Evolutionary conservation across 2,113 vertebrate genomes (phyloP), one percentile per base, ranked within the genome.

Genomic region (Nothobranchius furzeri): DNA sequence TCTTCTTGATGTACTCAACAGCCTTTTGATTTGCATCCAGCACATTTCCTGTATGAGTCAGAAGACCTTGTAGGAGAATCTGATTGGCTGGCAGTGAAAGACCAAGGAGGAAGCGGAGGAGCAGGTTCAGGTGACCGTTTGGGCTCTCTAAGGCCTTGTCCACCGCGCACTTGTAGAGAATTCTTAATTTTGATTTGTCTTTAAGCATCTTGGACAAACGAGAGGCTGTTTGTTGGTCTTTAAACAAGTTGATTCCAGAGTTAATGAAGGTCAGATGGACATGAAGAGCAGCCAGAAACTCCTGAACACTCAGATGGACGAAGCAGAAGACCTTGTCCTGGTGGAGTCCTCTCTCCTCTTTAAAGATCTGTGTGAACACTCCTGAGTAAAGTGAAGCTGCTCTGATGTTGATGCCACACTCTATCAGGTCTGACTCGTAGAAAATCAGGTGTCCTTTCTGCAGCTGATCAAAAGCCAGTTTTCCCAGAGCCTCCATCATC

Each of bases 231-330:
- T 20, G 7, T 10, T 47, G 20, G 5, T 66, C 51, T 12, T 12
- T 4, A 61, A 83, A 9, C 35, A 73, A 17, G 20, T 76, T 83
- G 48, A 59, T 6, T 1, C 61, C 76, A 70, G 73, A 66, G 17
- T 51, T 76, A 24, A 36, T 55, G 58, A 79, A 83, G 0, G 56
- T 73, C 60, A 42, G 68, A 70, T 83, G 76, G 25, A 79, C 81
- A 35, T 83, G 48, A 73, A 83, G 73, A 76, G 81, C 76, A 73
- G 81, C 81, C 61, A 83, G 57, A 70, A 83, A 83, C 73, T 83
- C 81, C 45, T 83, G 81, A 57, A 83, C 52, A n/a, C 81, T 79
- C 68, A 79, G 69, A 50, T 83, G 81, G 56, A 83, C 14, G 12
- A 82, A 82, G 60, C 64, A 60, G 64, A 73, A 73, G 14, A 73